Percentiles rank a stretch among this genome's conserved stretches.
These are phyloP conservation scores for human (Homo sapiens) DNA, from an alignment of 2,113 vertebrate species.

Conservation along the genomic window DNA sequence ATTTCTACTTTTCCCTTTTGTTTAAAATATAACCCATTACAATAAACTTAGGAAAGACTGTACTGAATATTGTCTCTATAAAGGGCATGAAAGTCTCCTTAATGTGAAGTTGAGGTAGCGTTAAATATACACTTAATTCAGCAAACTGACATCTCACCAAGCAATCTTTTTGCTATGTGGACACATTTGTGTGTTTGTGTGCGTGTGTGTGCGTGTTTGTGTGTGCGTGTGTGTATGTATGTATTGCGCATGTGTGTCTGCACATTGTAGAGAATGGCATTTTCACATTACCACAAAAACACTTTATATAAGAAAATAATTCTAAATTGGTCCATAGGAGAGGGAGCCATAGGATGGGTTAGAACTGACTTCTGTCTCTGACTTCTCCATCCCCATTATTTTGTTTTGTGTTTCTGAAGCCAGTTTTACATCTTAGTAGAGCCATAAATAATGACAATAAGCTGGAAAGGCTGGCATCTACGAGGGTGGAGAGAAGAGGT, in stretches of 20 bases:
- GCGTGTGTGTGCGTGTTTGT: not conserved
- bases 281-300: not conserved
- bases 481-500: not conserved
- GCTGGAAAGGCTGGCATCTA: not conserved
- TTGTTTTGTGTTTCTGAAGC: conserved; percentile 53
- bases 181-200: not conserved
- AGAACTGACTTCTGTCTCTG: not conserved
- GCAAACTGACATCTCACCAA: not conserved
- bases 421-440: conserved; percentile 27
- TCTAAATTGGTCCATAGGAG: not conserved
- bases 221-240: not conserved
- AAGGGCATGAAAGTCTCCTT: not conserved
- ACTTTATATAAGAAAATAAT: not conserved
- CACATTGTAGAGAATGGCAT: not conserved
- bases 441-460: conserved; percentile 25
- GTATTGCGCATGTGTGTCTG: not conserved
- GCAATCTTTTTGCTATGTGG: not conserved
- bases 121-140: not conserved
- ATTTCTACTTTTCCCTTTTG: not conserved
- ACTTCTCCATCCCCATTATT: not conserved
- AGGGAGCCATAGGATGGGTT: not conserved
- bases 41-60: not conserved
- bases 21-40: not conserved
- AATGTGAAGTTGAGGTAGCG: not conserved
- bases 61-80: not conserved